Evolutionary conservation across 2,888 invertebrate species (phyloP), one percentile per base, ranked within the genome.

Genomic region (Branchipolynoe longqiensis): DNA sequence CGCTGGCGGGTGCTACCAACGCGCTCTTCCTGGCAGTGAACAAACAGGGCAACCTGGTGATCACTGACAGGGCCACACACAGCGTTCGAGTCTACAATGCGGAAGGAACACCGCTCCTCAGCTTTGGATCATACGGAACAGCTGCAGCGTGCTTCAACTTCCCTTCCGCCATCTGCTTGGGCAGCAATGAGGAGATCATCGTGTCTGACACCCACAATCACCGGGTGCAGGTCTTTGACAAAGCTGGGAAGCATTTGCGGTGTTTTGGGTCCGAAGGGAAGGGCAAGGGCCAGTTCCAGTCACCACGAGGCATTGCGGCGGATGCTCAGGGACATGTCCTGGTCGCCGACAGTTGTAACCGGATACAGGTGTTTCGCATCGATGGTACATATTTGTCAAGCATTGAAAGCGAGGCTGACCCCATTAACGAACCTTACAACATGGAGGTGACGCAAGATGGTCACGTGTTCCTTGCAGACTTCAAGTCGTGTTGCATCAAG

Each of bases 151-250:
- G 85, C 36, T 88, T 88, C 58, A 82, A 87, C 28, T 86, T 86
- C 64, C 85, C 85, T 0, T 36, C 85, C 1, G 83, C 86, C 0
- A 59, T 85, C 2, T 41, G 64, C 36, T 28, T 38, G 3, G 86
- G 73, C 0, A 48, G 31, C 1, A 64, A 28, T 2, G 64, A 83
- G 2, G 83, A 85, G 22, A 88, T 88, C 28, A 28, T 88, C 3
- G 86, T 88, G 18, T 84, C 86, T 31, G 88, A 88, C 78, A 86
- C 85, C 25, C 54, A 74, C 28, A 87, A 88, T 41, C 86, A 88
- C 48, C 82, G 85, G 22, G 88, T 88, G 18, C 88, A 88, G 84
- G 84, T 88, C 2, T 88, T 88, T 59, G 86, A 87, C 81, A 59
- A 58, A 12, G 48, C 69, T 12, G 88, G 88, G 18, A 81, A 74